phyloP scores from a whole-genome alignment of 2,113 vertebrate genomes.

The Dicentrarchus labrax region DNA sequence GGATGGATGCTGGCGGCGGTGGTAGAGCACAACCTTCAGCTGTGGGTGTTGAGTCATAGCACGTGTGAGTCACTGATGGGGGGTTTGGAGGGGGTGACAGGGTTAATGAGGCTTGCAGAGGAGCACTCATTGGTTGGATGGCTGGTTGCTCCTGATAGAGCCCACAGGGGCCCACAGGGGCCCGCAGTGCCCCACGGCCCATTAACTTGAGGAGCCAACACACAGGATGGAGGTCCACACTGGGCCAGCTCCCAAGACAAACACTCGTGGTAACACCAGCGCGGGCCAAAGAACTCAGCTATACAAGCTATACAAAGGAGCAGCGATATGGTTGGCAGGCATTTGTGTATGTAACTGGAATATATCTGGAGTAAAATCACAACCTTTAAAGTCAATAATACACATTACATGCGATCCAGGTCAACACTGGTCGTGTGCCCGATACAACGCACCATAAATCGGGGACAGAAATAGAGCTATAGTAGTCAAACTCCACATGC shows the following conservation, averaged over 20 bases:
- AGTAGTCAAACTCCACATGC: background rate
- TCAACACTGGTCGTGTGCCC: conserved; percentile 34
- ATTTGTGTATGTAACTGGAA: conserved; percentile 52
- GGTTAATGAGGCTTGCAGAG: conserved; percentile 69
- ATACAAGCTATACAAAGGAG: conserved; percentile 51
- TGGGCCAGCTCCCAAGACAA: conserved; percentile 55
- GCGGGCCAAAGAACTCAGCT: conserved; percentile 45
- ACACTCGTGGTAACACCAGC: conserved; percentile 50
- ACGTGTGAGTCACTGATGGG: conserved; percentile 68
- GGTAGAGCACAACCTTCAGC: conserved; percentile 22
- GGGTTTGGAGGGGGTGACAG: conserved; percentile 29
- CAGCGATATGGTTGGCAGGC: conserved; percentile 44
- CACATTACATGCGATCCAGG: conserved; percentile 41
- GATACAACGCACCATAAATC: conserved; percentile 28
- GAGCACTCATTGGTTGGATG: conserved; percentile 61
- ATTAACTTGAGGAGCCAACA: conserved; percentile 53
- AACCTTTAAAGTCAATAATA: conserved; percentile 47
- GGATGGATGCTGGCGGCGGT: conserved; percentile 41
- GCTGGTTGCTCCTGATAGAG: conserved; percentile 62
- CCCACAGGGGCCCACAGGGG: conserved; percentile 34
- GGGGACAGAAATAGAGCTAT: conserved; percentile 12
- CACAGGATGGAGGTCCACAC: conserved; percentile 53
- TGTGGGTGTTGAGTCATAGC: conserved; percentile 75
- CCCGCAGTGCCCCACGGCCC: conserved; percentile 38
- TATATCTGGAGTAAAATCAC: conserved; percentile 56